Conservation (phyloP, 2,888 invertebrate species). For the Hirudinaria manillensis region DNA sequence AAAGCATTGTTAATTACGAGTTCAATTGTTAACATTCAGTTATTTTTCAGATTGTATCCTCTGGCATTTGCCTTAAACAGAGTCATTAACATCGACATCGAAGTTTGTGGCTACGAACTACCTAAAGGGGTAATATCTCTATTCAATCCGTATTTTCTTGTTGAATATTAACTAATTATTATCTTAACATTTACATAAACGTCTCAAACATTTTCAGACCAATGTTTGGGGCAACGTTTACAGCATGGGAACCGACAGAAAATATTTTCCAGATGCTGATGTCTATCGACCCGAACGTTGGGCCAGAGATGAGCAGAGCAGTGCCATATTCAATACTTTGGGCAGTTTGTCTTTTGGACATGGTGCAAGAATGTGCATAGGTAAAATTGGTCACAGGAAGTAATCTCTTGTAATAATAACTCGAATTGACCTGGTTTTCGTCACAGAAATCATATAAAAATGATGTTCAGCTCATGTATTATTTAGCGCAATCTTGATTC, state of each 20-base stretch:
- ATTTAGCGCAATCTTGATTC: background rate
- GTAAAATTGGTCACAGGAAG: constrained; percentile 44
- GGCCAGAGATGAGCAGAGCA: constrained; percentile 39
- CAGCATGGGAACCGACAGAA: constrained; percentile 50
- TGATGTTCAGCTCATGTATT: background rate
- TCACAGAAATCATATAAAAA: background rate
- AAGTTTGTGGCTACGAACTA: constrained; percentile 49
- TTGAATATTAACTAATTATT: no score
- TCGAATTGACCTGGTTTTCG: background rate
- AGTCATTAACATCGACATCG: constrained; percentile 46
- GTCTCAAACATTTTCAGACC: constrained; percentile 45
- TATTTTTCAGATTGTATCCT: constrained; percentile 48
- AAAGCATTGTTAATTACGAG: no score
- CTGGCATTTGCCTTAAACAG: constrained; percentile 53
- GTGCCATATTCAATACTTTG: background rate
- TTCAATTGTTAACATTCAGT: no score
- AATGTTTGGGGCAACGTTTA: constrained; percentile 52
- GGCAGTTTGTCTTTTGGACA: constrained; percentile 10
- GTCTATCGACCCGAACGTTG: constrained; percentile 51
- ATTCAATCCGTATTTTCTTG: no score
- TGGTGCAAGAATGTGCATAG: constrained; percentile 51
- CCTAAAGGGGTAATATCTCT: constrained; percentile 47
- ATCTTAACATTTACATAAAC: no score
- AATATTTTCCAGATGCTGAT: constrained; percentile 47
- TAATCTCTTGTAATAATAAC: no score